A percentile compares a stretch with the other conserved stretches of the same genome.
phyloP scores from a whole-genome alignment of 2,888 invertebrate genomes.

The Nasonia oneida region DNA sequence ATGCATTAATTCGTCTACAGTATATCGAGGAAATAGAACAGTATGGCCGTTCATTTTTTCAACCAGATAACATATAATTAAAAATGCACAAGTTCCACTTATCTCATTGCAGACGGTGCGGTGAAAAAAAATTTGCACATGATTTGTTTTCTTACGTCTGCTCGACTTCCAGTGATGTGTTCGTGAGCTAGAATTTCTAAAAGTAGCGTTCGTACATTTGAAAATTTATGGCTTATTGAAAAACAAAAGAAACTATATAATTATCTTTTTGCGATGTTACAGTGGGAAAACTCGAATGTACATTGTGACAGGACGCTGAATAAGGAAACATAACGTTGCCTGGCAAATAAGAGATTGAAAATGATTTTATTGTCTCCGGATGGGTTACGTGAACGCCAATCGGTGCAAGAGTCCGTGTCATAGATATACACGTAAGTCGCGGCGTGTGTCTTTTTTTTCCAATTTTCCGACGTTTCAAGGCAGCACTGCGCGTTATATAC shows the following conservation, averaged over 20 bases:
- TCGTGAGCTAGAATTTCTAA: conserved; percentile 54
- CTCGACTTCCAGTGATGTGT: neutral
- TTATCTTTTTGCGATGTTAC: conserved; percentile 48
- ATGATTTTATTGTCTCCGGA: conserved; percentile 53
- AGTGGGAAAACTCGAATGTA: conserved; percentile 39
- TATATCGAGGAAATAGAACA: neutral
- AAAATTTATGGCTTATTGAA: conserved; percentile 45
- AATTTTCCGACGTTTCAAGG: conserved; percentile 60
- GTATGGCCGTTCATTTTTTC: neutral
- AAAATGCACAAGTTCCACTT: neutral
- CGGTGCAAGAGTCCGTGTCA: neutral
- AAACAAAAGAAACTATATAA: conserved; percentile 53
- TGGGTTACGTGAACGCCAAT: conserved; percentile 52
- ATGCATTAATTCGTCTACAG: neutral
- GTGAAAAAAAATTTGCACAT: conserved; percentile 27
- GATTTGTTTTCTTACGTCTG: conserved; percentile 29
- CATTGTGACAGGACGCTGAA: conserved; percentile 11
- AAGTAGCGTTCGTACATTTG: conserved; percentile 19
- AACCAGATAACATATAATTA: neutral
- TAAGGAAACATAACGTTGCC: conserved; percentile 52
- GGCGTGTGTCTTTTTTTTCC: conserved; percentile 38
- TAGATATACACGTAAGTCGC: neutral
- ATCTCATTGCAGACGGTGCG: neutral
- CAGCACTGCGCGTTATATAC: neutral
- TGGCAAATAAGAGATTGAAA: conserved; percentile 48